Conservation (phyloP, 2,797 vertebrate species). For the Gobionotothen gibberifrons region DNA sequence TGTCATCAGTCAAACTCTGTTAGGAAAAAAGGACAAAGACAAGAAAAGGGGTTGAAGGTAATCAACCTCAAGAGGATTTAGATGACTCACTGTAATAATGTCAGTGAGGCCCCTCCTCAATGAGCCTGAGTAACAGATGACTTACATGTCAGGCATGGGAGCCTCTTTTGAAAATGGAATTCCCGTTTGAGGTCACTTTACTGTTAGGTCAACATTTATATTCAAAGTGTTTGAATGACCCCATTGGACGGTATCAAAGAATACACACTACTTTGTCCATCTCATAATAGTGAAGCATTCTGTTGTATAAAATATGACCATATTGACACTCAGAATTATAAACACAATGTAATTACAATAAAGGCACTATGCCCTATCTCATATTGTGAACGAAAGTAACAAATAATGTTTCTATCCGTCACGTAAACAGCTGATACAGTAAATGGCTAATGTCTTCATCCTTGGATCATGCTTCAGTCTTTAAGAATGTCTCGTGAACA, state of each 20-base stretch:
- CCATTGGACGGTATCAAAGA: conserved; percentile 5
- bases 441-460: too few relatives aligned
- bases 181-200: not conserved
- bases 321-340: conserved; percentile 1
- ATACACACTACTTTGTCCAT: not conserved
- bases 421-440: too few relatives aligned
- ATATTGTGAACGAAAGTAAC: too few relatives aligned
- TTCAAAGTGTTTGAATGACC: not conserved
- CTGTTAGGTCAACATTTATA: not conserved
- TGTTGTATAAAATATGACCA: not conserved
- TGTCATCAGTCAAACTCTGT: not conserved
- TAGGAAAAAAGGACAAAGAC: not conserved
- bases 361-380: too few relatives aligned
- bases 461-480: too few relatives aligned
- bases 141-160: not conserved
- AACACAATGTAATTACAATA: not conserved
- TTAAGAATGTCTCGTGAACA: too few relatives aligned
- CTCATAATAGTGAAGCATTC: not conserved
- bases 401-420: too few relatives aligned
- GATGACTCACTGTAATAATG: conserved; percentile 43
- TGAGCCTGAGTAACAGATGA: conserved; percentile 13
- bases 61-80: conserved; percentile 31
- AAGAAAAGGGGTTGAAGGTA: not conserved
- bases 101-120: conserved; percentile 12
- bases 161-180: not conserved